Conservation (phyloP, 2,888 invertebrate species). For the Tipula lateralis region DNA sequence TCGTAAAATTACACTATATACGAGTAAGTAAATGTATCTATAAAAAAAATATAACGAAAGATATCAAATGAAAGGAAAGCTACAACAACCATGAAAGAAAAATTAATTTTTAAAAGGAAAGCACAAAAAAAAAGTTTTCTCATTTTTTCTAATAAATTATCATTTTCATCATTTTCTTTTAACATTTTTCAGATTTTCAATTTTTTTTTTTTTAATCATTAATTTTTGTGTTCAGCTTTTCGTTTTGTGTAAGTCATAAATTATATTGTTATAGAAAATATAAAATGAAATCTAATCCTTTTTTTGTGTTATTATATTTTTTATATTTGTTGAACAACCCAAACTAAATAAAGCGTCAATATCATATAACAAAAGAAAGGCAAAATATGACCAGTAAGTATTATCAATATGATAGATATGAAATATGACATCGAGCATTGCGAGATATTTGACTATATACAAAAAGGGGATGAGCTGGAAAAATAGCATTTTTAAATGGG, state of each 20-base stretch:
- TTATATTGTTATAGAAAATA: slow-evolving; percentile 24
- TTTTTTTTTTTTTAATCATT: slow-evolving; percentile 5
- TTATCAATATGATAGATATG: background rate
- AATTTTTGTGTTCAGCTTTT: background rate
- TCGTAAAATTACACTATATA: background rate
- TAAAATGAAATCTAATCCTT: slow-evolving; percentile 24
- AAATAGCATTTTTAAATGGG: no score
- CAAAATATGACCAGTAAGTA: background rate
- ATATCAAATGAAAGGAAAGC: background rate
- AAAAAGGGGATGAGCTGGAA: background rate
- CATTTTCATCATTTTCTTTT: background rate
- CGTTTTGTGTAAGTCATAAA: background rate
- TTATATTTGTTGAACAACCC: background rate
- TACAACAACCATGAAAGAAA: background rate
- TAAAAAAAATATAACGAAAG: background rate
- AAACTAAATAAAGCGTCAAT: background rate
- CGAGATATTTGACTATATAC: background rate
- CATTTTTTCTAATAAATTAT: slow-evolving; percentile 5
- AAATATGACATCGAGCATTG: background rate
- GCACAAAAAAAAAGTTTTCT: background rate
- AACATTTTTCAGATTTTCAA: background rate
- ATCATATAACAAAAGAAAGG: background rate
- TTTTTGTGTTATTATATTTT: background rate
- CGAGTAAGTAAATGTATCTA: background rate
- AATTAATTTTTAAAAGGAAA: slow-evolving; percentile 6